phyloP scores from a whole-genome alignment of 1,140 invertebrate genomes.

The Drosophila repletoides region DNA sequence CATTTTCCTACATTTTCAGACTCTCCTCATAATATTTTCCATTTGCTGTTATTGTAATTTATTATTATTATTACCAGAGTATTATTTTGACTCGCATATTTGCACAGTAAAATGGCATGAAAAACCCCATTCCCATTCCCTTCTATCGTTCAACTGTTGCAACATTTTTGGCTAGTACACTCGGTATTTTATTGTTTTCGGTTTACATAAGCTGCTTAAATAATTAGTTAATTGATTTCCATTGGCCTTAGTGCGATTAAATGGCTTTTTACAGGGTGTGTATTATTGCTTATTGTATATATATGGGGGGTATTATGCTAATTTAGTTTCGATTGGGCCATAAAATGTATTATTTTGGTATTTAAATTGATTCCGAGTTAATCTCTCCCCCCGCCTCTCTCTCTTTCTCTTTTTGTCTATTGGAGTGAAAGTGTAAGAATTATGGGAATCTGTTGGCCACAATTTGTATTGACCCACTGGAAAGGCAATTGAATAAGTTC shows the following conservation, averaged over 20 bases:
- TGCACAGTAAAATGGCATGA: neutral
- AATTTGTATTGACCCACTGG: no score
- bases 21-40: neutral
- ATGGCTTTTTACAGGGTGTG: neutral
- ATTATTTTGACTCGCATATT: slow-evolving; percentile 50
- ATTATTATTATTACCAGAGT: slow-evolving; percentile 23
- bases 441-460: neutral
- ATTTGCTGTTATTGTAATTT: slow-evolving; percentile 13
- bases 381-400: no score
- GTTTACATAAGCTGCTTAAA: slow-evolving; percentile 57
- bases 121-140: neutral
- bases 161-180: slow-evolving; percentile 25
- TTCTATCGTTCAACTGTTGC: slow-evolving; percentile 1
- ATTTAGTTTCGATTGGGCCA: slow-evolving; percentile 8
- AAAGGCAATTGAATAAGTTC: neutral
- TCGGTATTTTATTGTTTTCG: slow-evolving; percentile 31
- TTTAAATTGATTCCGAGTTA: no score
- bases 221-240: slow-evolving; percentile 69
- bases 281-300: neutral
- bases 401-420: neutral
- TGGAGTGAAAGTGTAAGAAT: slow-evolving; percentile 1
- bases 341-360: neutral
- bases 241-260: neutral
- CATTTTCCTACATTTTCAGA: neutral
- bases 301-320: slow-evolving; percentile 8